phyloP scores from a whole-genome alignment of 2,888 invertebrate species.

The Heliconius aoede region DNA sequence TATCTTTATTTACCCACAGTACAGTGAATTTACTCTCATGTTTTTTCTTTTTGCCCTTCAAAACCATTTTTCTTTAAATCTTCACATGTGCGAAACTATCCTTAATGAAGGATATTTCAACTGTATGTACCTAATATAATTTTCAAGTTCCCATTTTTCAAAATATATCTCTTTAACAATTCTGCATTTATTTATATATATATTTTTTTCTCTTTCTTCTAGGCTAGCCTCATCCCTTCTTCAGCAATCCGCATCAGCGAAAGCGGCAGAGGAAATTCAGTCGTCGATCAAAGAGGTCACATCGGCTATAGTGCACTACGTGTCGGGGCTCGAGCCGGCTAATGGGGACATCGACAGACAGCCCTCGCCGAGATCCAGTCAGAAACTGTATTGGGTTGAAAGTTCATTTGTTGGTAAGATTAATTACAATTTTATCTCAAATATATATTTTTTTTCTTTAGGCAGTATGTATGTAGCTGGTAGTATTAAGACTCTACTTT shows the following conservation, averaged over 20 bases:
- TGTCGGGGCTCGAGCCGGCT: constrained; percentile 87
- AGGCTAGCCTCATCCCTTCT: constrained; percentile 88
- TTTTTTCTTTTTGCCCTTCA: too few relatives aligned
- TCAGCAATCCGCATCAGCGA: constrained; percentile 73
- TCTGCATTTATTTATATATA: background rate
- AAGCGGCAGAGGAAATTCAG: constrained; percentile 88
- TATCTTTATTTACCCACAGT: too few relatives aligned
- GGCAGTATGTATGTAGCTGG: too few relatives aligned
- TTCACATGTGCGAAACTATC: background rate
- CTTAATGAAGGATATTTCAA: background rate
- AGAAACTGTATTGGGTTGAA: constrained; percentile 94
- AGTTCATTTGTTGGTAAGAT: constrained; percentile 89
- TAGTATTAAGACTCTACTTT: background rate
- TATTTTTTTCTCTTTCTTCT: constrained; percentile 49
- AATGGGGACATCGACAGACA: constrained; percentile 83
- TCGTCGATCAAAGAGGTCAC: constrained; percentile 96
- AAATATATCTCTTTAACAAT: background rate
- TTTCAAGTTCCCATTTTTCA: background rate
- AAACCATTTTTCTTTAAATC: too few relatives aligned
- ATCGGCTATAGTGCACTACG: constrained; percentile 96
- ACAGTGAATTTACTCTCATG: background rate
- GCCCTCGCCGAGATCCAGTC: constrained; percentile 85
- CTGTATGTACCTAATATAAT: too few relatives aligned
- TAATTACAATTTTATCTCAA: background rate
- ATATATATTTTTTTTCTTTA: background rate